Percentiles rank a stretch among this genome's conserved stretches.
These are phyloP conservation scores for Poicephalus meyeri DNA, from an alignment of 2,113 vertebrate species.

Conservation along the genomic window DNA sequence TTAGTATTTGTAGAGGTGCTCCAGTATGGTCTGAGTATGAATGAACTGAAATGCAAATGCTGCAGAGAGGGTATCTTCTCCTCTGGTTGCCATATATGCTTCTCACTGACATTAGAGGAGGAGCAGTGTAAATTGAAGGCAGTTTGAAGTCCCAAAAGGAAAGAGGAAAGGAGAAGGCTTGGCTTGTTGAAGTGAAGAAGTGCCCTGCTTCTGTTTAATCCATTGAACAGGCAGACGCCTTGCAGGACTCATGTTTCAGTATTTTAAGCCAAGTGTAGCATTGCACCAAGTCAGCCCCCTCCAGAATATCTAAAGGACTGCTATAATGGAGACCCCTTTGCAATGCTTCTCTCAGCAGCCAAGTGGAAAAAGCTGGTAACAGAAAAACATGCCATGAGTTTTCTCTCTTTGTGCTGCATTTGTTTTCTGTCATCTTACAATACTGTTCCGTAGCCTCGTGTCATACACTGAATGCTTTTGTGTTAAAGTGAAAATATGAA, in stretches of 20 bases:
- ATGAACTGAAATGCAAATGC: background rate
- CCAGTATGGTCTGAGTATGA: too few species aligned
- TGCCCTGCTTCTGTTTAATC: background rate
- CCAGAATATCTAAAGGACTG: background rate
- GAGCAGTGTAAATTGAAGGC: background rate
- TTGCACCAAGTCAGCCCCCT: background rate
- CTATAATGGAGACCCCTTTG: background rate
- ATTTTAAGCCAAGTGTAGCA: background rate
- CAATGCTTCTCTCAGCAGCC: background rate
- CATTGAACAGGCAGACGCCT: background rate
- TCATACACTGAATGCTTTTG: background rate
- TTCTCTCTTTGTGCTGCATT: background rate
- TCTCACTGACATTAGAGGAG: background rate
- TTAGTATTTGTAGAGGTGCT: background rate
- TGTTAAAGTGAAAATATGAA: background rate
- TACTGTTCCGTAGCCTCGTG: background rate
- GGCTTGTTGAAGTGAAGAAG: background rate
- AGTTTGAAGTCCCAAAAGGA: background rate
- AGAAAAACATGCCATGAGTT: background rate
- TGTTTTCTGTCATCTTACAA: background rate
- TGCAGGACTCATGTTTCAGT: background rate
- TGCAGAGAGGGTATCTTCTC: background rate
- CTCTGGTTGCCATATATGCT: background rate
- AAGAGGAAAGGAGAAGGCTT: background rate
- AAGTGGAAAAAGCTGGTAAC: background rate